Evolutionary conservation across 1,140 invertebrate genomes (phyloP).

Genomic region (Drosophila mayri): DNA sequence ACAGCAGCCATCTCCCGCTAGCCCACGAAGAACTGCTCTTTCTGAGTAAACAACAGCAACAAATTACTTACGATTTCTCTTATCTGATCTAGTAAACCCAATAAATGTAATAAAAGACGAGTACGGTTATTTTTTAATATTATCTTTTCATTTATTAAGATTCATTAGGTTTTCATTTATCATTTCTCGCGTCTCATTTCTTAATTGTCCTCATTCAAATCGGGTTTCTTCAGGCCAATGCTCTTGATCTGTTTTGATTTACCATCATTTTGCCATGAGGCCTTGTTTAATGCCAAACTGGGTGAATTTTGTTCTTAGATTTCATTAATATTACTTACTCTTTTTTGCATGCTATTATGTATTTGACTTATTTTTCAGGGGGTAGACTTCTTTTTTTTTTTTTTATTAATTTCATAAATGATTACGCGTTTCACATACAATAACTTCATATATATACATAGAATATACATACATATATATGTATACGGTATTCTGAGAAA

Average conservation of each 20-base stretch:
- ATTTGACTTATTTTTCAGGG: slow-evolving; percentile 39
- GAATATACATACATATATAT: slow-evolving; percentile 59
- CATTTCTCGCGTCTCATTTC: slow-evolving; percentile 21
- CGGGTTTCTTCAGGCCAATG: slow-evolving; percentile 11
- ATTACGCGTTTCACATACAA: slow-evolving; percentile 55
- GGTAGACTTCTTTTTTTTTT: slow-evolving; percentile 20
- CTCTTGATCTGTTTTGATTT: slow-evolving; percentile 6
- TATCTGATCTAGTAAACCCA: no score
- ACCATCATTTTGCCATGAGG: slow-evolving; percentile 18
- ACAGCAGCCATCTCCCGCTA: no score
- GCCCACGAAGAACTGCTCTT: no score
- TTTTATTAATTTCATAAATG: slow-evolving; percentile 35
- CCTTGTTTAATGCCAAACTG: slow-evolving; percentile 37
- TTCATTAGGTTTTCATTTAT: slow-evolving; percentile 51
- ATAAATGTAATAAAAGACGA: neutral
- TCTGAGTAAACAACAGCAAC: no score
- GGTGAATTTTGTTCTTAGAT: slow-evolving; percentile 39
- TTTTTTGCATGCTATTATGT: slow-evolving; percentile 40
- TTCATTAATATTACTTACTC: slow-evolving; percentile 48
- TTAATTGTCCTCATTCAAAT: slow-evolving; percentile 26
- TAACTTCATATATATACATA: slow-evolving; percentile 58
- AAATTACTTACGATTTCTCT: no score
- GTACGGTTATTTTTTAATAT: slow-evolving; percentile 41
- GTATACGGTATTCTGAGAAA: slow-evolving; percentile 48
- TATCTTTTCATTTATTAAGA: slow-evolving; percentile 56